Base-by-base conservation (phyloP, 2,797 vertebrate species). In the Euphonia xanthogaster region DNA sequence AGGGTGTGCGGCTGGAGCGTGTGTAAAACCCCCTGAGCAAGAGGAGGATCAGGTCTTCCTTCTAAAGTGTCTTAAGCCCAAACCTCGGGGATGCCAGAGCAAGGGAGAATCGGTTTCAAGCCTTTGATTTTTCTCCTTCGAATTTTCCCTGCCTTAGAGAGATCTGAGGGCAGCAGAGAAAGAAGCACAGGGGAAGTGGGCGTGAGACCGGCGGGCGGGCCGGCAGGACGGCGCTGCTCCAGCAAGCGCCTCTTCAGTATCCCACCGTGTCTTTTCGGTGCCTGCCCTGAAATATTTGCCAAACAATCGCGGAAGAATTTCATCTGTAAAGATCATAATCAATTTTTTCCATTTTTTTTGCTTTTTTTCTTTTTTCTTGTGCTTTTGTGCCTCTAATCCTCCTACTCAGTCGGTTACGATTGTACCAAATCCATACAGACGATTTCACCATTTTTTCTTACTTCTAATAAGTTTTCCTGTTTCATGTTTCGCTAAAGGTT, bases 401-500 rank as follows among this genome's bases (percentile, higher is more conserved):
- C 77, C 77, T 85, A 47, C 67, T 87, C 45, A 42, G 27, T 74
- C 39, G 40, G 27, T 74, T 94, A 58, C 23, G 50, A 33, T 75
- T 80, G 58, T 40, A 68, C 44, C 57, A 54, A 92, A 86, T 72
- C 91, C 82, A 71, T 72, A 50, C 67, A 51, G 87, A 44, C 28
- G 20, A 66, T 82, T 93, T 93, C 65, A 53, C 81, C 47, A n/a
- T 95, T 95, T 93, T 81, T 92, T 79, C 72, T 85, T 86, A 82
- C 89, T 92, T 93, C 60, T 90, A 79, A 51, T 91, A 94, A 88
- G 67, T 94, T 96, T 93, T 81, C 94, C 81, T 96, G 88, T 75
- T 97, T 87, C 76, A 68, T 95, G 73, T 88, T 84, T 95, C 81
- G 87, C 89, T 95, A 91, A 94, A 97, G 87, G 94, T 94, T 94